A percentile compares a stretch with the other conserved stretches of the same genome.
Evolutionary conservation across 2,888 invertebrate species (phyloP).

Genomic region (Tetanocera ferruginea): DNA sequence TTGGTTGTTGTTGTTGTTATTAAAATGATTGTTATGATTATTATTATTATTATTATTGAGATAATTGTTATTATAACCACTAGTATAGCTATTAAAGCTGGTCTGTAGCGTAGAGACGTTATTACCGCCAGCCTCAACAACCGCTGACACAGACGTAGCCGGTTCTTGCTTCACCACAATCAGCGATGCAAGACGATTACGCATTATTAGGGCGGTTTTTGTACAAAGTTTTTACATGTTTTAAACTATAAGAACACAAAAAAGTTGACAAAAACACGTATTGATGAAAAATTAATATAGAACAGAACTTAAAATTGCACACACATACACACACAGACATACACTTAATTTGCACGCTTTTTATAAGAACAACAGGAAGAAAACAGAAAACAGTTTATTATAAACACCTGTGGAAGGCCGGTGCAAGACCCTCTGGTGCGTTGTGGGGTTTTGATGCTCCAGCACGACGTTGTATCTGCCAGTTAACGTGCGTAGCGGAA

Average conservation of each 20-base stretch:
- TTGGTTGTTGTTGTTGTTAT: background rate
- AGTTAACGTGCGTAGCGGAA: background rate
- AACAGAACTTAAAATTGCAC: conserved; percentile 30
- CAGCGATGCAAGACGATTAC: conserved; percentile 70
- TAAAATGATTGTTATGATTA: background rate
- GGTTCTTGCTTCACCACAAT: conserved; percentile 70
- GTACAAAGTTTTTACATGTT: background rate
- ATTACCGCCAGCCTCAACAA: conserved; percentile 1
- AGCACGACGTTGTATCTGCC: conserved; percentile 58
- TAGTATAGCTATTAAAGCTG: background rate
- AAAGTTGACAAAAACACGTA: conserved; percentile 2
- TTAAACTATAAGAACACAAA: background rate
- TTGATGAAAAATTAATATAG: background rate
- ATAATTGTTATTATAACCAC: background rate
- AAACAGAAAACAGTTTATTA: conserved; percentile 42
- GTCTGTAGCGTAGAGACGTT: background rate
- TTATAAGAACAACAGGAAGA: background rate
- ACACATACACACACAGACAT: background rate
- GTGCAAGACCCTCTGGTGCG: conserved; percentile 62
- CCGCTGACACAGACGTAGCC: conserved; percentile 40
- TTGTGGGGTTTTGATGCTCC: conserved; percentile 62
- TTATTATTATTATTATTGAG: background rate
- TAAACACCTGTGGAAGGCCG: conserved; percentile 68
- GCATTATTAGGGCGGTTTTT: conserved; percentile 60
- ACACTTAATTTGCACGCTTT: background rate